Conservation (phyloP, 92 coral and sea anemone genomes). For the Parazoanthus darwini region DNA sequence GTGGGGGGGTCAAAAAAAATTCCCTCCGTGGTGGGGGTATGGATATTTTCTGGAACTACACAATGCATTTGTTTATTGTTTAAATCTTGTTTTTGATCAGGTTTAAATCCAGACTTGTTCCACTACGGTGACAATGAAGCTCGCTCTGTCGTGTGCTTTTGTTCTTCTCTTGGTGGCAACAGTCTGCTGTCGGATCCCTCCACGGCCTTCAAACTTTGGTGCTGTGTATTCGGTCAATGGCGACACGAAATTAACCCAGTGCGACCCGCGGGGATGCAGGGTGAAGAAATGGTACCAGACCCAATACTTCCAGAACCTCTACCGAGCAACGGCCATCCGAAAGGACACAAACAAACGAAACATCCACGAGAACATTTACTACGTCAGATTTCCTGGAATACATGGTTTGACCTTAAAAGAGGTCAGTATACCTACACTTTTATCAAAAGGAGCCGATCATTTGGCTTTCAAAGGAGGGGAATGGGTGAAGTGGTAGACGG, state of each 20-base stretch:
- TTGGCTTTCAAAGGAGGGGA: no score
- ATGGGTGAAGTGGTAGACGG: no score
- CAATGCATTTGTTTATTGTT: no score
- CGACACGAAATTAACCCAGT: background rate
- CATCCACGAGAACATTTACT: background rate
- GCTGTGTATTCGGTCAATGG: background rate
- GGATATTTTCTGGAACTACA: no score
- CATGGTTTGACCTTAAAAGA: background rate
- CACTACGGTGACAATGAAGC: background rate
- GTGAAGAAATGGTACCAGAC: background rate
- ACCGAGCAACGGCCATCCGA: background rate
- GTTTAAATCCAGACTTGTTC: background rate
- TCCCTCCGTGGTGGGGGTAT: no score
- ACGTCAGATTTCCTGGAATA: background rate
- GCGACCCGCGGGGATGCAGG: background rate
- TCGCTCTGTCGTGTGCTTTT: background rate
- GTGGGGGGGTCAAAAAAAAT: no score
- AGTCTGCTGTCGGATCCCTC: background rate
- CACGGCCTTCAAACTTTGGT: slow-evolving; percentile 10
- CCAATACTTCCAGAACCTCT: slow-evolving; percentile 23
- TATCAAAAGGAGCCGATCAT: background rate
- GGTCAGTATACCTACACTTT: background rate
- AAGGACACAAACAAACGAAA: background rate
- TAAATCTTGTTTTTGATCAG: no score
- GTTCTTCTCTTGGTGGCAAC: background rate